Evolutionary conservation across 2,888 invertebrate genomes (phyloP), one percentile per base, ranked within the genome.

Genomic region (Rugalucina vietnamica): DNA sequence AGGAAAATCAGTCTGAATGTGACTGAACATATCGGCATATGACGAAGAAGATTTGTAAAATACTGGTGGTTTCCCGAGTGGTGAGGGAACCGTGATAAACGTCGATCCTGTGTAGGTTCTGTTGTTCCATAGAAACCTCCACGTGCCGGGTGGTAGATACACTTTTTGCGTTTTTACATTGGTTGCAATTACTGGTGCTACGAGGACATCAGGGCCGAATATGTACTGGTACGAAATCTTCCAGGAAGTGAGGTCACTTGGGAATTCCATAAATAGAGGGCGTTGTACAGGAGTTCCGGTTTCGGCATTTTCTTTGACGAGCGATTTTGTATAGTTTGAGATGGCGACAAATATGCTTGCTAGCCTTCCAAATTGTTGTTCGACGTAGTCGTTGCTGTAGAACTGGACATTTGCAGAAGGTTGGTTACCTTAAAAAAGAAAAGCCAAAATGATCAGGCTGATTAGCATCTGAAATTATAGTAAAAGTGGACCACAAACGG

Each of bases 121-220:
- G 10, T 86, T 87, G 34, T 84, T 84, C 92, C 92, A 93, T 21
- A 93, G 60, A 80, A 90, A 89, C 10, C 89, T 80, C 93, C 93
- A 93, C 0, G 69, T 27, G n/a, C 69, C 76, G 1, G 88, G 77
- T n/a, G 93, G 93, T 1, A 94, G 86, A 65, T 92, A 93, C 0
- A 92, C 90, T 4, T 82, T 84, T 90, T 89, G 86, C 12, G 72
- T 50, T 1, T 79, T 81, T 0, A 88, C 89, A n/a, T 88, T 89
- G 8, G 89, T 60, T 36, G 82, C 36, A 8, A 91, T 82, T 10
- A 93, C 93, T 0, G 94, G 93, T 0, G 93, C 93, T 0, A 93
- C 92, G 3, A 94, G 84, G 14, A 94, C 78, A 65, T 93, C 93
- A 0, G 82, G 34, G 1, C 94, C 94, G 71, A 88, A 93, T 91